phyloP scores from a whole-genome alignment of 2,888 invertebrate genomes.

The Liposcelis brunnea region DNA sequence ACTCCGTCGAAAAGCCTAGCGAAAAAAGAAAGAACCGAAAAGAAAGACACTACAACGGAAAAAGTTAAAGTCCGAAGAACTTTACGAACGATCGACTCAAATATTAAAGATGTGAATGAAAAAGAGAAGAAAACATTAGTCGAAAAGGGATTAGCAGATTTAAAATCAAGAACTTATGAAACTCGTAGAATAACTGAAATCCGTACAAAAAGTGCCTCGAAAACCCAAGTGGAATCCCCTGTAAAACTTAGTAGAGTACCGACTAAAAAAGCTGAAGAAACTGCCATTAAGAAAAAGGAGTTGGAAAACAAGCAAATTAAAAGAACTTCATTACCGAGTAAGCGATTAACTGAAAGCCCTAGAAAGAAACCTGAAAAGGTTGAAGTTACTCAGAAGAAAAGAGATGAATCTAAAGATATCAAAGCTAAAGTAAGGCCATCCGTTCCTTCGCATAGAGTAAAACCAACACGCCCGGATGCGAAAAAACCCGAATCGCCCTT shows the following conservation, averaged over 20 bases:
- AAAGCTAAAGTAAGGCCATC: constrained; percentile 13
- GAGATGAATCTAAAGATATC: background rate
- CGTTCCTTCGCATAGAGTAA: constrained; percentile 13
- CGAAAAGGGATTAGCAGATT: no score
- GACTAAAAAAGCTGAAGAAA: background rate
- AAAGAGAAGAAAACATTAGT: no score
- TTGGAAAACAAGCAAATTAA: background rate
- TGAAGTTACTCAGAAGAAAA: no score
- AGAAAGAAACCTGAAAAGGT: background rate
- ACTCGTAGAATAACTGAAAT: background rate
- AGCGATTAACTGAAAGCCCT: constrained; percentile 1
- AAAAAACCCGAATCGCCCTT: background rate
- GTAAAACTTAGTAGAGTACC: background rate
- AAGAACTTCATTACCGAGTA: background rate
- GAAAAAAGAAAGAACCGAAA: background rate
- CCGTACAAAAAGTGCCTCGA: background rate
- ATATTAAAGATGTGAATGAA: no score
- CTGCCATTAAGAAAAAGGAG: background rate
- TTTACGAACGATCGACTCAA: no score
- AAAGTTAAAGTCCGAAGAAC: no score
- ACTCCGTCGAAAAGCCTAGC: background rate
- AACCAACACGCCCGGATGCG: constrained; percentile 11
- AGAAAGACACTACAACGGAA: no score
- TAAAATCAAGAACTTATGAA: no score
- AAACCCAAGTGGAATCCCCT: background rate